Base-by-base conservation (phyloP, 2,888 invertebrate species). In the Heteropelma amictum region DNA sequence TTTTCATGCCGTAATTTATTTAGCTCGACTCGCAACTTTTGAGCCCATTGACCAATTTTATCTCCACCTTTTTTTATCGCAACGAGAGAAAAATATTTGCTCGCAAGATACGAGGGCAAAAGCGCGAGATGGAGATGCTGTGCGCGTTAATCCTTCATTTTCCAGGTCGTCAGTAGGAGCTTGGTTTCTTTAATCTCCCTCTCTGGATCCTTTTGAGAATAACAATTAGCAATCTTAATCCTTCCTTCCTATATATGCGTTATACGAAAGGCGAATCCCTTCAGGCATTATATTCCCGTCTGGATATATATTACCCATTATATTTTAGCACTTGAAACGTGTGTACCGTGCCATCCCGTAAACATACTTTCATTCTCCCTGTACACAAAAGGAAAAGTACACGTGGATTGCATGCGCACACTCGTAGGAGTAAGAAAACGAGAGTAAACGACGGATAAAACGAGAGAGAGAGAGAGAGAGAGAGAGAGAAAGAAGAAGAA, bases 171-270 rank as follows among this genome's bases (percentile, higher is more conserved):
- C 35, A 68, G 63, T 35, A 28, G 26, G 7, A 40, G 21, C 63
- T 45, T 71, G 53, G 69, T 72, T 45, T 51, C 35, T 42, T 10
- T 33, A n/a, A 71, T 64, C 76, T 14, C 38, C 14, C 65, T 77
- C 19, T 63, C 76, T 60, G 72, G 77, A 81, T 83, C 86, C 86
- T 85, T 67, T 81, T 80, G 83, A 80, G 81, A 84, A 81, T 85
- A 87, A 85, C 86, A 87, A 86, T 87, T 87, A 87, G 84, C 83
- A 80, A 83, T 84, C 81, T 85, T 86, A 86, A 87, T 86, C 85
- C 86, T 64, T 65, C 64, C 77, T 19, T 35, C 58, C 38, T 30
- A 64, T 77, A 69, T n/a, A n/a, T n/a, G n/a, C n/a, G n/a, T 79
- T 77, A 38, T 58, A 72, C 79, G 77, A 77, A 72, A 74, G 33